Evolutionary conservation across 2,113 vertebrate species (phyloP).

Genomic region (Ammodytes dubius): DNA sequence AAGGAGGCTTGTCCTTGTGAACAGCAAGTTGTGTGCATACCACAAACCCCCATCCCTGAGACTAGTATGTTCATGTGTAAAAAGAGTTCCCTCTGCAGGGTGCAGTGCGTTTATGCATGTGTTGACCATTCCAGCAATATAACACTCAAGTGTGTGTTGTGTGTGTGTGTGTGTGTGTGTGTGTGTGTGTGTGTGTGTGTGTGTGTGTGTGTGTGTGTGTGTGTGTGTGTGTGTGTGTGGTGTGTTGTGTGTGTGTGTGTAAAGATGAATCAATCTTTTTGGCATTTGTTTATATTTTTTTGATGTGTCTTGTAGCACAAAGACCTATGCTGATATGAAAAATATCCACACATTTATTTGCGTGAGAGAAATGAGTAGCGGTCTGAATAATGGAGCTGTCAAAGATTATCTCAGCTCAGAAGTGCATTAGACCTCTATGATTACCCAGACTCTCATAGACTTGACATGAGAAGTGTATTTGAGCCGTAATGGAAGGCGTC

Average conservation of each 20-base stretch:
- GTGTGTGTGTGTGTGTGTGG: background rate
- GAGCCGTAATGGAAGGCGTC: conserved; percentile 63
- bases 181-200: too few relatives aligned
- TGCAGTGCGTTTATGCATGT: conserved; percentile 10
- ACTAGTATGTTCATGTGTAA: background rate
- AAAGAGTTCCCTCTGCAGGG: conserved; percentile 62
- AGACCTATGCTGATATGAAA: background rate
- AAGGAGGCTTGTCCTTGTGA: background rate
- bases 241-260: background rate
- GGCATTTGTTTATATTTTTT: background rate
- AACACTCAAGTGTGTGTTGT: background rate
- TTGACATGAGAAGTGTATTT: conserved; percentile 62
- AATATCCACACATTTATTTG: background rate
- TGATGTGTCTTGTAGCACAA: background rate
- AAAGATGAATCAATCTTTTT: background rate
- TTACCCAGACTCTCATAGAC: conserved; percentile 55
- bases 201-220: too few relatives aligned
- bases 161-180: too few relatives aligned
- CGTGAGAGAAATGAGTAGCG: conserved; percentile 40
- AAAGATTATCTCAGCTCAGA: conserved; percentile 56
- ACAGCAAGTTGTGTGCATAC: conserved; percentile 6
- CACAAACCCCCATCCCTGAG: background rate
- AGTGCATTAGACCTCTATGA: conserved; percentile 54
- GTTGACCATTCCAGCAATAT: background rate
- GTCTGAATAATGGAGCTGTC: conserved; percentile 60